phyloP scores from a whole-genome alignment of 2,797 vertebrate species.

The Erethizon dorsatum region DNA sequence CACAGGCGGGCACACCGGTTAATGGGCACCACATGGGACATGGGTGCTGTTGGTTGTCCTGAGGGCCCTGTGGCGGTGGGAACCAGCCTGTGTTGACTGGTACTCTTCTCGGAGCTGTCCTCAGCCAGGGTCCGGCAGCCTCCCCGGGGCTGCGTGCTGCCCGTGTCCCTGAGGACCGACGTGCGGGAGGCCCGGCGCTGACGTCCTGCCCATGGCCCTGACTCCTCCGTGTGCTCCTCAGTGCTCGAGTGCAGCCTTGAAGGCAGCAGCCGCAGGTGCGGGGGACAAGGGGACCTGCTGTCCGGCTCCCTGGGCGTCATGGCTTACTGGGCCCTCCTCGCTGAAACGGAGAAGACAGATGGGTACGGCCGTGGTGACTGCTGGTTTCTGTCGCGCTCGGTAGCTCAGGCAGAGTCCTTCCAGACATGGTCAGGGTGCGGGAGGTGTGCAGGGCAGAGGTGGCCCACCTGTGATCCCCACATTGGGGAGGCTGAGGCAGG shows the following conservation, averaged over 20 bases:
- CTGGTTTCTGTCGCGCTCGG: neutral
- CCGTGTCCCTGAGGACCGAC: neutral
- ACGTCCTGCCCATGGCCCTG: neutral
- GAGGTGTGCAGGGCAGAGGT: neutral
- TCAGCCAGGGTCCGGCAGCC: neutral
- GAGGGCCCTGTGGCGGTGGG: too few species aligned
- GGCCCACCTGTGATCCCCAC: neutral
- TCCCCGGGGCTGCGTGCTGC: too few species aligned
- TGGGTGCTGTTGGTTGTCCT: too few species aligned
- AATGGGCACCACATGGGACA: too few species aligned
- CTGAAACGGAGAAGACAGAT: conserved; percentile 91
- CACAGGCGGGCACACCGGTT: too few species aligned
- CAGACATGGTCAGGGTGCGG: neutral
- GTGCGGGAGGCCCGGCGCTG: neutral
- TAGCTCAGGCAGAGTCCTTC: fast-evolving
- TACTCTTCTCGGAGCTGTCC: too few species aligned
- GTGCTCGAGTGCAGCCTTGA: conserved; percentile 94
- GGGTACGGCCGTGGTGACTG: conserved; percentile 88
- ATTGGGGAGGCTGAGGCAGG: neutral
- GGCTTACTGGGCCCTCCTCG: conserved; percentile 95
- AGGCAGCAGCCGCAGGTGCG: conserved; percentile 97
- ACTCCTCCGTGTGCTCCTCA: conserved; percentile 78
- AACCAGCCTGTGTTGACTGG: too few species aligned
- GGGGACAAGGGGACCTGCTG: conserved; percentile 98
- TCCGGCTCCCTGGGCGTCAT: conserved; percentile 96